Base-by-base conservation (phyloP, 2,888 invertebrate species). In the Pinctada fucata region DNA sequence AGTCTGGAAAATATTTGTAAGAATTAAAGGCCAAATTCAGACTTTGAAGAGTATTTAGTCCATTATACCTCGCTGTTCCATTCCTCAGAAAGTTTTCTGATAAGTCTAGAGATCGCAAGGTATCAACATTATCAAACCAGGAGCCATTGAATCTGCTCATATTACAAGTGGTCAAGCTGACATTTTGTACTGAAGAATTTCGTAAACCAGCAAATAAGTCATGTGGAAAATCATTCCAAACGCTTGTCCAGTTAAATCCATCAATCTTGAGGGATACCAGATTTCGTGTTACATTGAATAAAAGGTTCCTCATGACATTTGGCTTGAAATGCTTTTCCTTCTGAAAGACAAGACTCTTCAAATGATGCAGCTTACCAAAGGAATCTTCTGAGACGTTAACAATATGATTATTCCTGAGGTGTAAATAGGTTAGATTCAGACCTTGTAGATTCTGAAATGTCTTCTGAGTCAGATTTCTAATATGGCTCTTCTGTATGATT, bases 1-100 rank as follows among this genome's bases (percentile, higher is more conserved):
- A 79, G 6, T 75, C 66, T n/a, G 79, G 79, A 63, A 79, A 50
- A n/a, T n/a, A 10, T 3, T 31, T 72, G 49, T 70, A 75, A 52
- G 65, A 75, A 8, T 66, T 75, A 8, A 51, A 72, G 3, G 31
- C 10, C 5, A 79, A 47, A 10, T 63, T n/a, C 5, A 79, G 71
- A 5, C 63, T 67, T 49, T 1, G 67, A 5, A 79, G 1, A 4
- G 48, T 31, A 67, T 75, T n/a, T 49, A 79, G 45, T 5, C 75
- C 79, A 10, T 58, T 45, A 47, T 72, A 67, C 3, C 49, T 67
- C n/a, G 8, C 5, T 1, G 0, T 4, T 10, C 47, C 13, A 6
- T 75, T 65, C 4, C 47, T 13, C 5, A 79, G 49, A 48, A 74
- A 70, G 16, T 71, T 79, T n/a, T 31, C 72, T 31, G 72, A 65